phyloP scores from a whole-genome alignment of 2,888 invertebrate species.

The Eupithecia dodoneata region DNA sequence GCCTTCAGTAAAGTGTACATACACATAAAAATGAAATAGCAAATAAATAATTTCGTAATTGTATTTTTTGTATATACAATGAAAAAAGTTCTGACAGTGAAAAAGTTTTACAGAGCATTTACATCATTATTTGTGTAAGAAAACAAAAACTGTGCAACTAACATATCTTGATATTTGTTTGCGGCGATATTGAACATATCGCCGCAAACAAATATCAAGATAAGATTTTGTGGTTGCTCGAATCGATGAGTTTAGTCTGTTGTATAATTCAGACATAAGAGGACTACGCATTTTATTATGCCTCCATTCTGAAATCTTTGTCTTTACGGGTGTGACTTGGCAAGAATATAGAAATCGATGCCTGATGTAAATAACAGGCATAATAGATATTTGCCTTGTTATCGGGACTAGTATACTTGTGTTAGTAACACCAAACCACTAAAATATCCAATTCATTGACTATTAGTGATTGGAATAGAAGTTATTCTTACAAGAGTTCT shows the following conservation, averaged over 20 bases:
- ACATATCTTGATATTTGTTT: constrained; percentile 46
- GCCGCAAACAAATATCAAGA: too few relatives aligned
- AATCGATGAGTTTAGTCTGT: constrained; percentile 41
- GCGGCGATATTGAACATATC: constrained; percentile 35
- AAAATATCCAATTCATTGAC: constrained; percentile 1
- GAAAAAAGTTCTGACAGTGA: neutral
- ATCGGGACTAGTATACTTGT: constrained; percentile 12
- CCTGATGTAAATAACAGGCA: constrained; percentile 24
- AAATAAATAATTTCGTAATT: too few relatives aligned
- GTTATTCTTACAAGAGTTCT: neutral
- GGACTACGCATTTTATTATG: constrained; percentile 45
- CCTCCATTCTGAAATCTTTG: constrained; percentile 32
- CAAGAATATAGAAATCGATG: constrained; percentile 24
- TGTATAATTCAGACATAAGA: constrained; percentile 52
- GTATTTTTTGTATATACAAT: too few relatives aligned
- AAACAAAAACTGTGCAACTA: constrained; percentile 39
- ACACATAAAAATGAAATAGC: too few relatives aligned
- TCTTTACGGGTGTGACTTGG: constrained; percentile 39
- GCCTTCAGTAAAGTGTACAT: too few relatives aligned
- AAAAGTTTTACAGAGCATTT: constrained; percentile 45
- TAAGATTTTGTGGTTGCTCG: constrained; percentile 43
- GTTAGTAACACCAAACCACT: neutral
- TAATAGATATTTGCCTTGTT: constrained; percentile 20
- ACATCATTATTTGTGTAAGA: constrained; percentile 29
- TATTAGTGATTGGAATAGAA: neutral